phyloP scores from a whole-genome alignment of 2,888 invertebrate genomes.

The Drosophila anceps region DNA sequence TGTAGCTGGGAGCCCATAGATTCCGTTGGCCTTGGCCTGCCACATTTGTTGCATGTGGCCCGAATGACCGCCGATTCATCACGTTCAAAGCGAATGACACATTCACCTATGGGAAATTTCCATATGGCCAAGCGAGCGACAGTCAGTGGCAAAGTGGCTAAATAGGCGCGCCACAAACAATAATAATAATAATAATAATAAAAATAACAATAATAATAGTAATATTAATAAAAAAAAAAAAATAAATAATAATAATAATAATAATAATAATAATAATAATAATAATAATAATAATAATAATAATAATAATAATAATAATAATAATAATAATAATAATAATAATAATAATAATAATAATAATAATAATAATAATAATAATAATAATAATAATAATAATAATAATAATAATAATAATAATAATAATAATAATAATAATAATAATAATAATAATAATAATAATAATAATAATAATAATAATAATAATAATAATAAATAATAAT shows the following conservation, averaged over 20 bases:
- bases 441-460: slow-evolving; percentile 32
- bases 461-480: neutral
- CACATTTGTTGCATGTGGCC: slow-evolving; percentile 2
- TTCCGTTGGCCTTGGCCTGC: neutral
- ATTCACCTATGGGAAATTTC: slow-evolving; percentile 28
- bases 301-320: slow-evolving; percentile 7
- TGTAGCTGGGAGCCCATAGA: neutral
- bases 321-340: slow-evolving; percentile 29
- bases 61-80: slow-evolving; percentile 5
- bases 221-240: too few relatives aligned
- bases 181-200: neutral
- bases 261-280: slow-evolving; percentile 9
- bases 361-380: slow-evolving; percentile 30
- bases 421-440: neutral
- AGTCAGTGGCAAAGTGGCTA: neutral
- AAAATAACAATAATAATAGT: too few relatives aligned
- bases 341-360: slow-evolving; percentile 5
- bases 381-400: neutral
- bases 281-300: slow-evolving; percentile 28
- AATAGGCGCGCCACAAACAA: slow-evolving; percentile 10
- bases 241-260: slow-evolving; percentile 11
- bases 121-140: slow-evolving; percentile 5
- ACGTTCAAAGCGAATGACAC: neutral
- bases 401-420: slow-evolving; percentile 31
- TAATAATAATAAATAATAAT: too few relatives aligned